Conservation (phyloP, 2,113 vertebrate genomes). For the Xenus cinereus region DNA sequence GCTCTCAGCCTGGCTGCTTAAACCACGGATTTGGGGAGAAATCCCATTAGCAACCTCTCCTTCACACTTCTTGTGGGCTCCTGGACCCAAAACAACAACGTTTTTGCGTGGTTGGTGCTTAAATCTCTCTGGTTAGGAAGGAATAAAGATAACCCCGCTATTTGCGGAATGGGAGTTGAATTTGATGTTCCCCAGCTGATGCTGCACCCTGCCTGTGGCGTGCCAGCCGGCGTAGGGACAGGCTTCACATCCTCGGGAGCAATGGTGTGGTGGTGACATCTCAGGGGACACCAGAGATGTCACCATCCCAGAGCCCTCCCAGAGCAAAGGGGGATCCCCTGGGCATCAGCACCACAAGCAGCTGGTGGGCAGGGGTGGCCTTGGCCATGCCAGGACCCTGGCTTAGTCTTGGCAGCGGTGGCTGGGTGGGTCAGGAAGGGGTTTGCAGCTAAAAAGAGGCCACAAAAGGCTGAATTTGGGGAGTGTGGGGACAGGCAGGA, state of each 20-base stretch:
- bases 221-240: fast-evolving
- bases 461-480: fast-evolving
- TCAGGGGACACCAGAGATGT: background rate
- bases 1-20: background rate
- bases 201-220: fast-evolving
- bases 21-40: background rate
- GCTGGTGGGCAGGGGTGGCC: background rate
- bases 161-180: fast-evolving
- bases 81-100: background rate
- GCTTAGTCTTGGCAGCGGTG: background rate
- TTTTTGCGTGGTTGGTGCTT: background rate
- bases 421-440: background rate
- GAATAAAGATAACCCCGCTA: background rate
- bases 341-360: fast-evolving
- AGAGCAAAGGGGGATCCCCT: background rate
- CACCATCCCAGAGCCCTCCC: background rate
- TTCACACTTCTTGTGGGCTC: background rate
- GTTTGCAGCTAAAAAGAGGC: background rate
- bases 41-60: background rate
- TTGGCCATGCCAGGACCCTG: background rate
- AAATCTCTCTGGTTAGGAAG: background rate
- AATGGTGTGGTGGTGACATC: background rate
- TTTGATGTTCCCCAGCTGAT: background rate
- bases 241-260: background rate
- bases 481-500: fast-evolving